Base-by-base conservation (phyloP, 1,140 invertebrate genomes). In the Trachymyrmex septentrionalis region DNA sequence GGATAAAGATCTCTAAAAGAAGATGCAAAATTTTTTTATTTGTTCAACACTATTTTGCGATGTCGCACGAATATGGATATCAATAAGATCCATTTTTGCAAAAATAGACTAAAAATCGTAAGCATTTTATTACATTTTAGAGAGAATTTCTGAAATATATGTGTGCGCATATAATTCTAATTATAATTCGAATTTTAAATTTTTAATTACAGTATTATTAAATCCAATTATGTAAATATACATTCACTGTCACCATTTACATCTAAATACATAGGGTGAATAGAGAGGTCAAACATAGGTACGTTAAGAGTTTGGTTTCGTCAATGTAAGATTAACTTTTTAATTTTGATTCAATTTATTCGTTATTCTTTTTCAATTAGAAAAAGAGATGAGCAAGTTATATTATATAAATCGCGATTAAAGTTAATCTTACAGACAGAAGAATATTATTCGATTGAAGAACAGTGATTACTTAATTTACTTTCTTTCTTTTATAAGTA, bases 161-260 rank as follows among this genome's bases (percentile, higher is more conserved):
- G 0, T 57, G n/a, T 16, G 6, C 14, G 30, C 30, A 34, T 30
- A 2, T 34, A 77, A 50, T 50, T 44, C 10, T 44, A 44, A 44
- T 44, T 44, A 44, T 44, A 44, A 44, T 38, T 38, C 34, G 34
- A 38, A 38, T 44, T 44, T 44, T 10, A 44, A 53, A 53, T 69
- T 0, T 53, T 38, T 67, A 38, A 78, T 63, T 34, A 61, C 5
- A 21, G 7, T 71, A 19, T 38, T 16, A 73, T 55, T 44, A 38
- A 7, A 82, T 34, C 7, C n/a, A 34, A n/a, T 59, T 44, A 12
- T 1, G 34, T 21, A 24, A 55, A 19, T 80, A 14, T 16, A 24
- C 38, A 48, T 82, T 55, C 61, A 9, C 72, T 50, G 5, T 71
- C 48, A 71, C 12, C n/a, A 7, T 66, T 27, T 61, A 10, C 59